Evolutionary conservation across 2,113 vertebrate genomes (phyloP), one percentile per base, ranked within the genome.

Genomic region (Corynorhinus townsendii): DNA sequence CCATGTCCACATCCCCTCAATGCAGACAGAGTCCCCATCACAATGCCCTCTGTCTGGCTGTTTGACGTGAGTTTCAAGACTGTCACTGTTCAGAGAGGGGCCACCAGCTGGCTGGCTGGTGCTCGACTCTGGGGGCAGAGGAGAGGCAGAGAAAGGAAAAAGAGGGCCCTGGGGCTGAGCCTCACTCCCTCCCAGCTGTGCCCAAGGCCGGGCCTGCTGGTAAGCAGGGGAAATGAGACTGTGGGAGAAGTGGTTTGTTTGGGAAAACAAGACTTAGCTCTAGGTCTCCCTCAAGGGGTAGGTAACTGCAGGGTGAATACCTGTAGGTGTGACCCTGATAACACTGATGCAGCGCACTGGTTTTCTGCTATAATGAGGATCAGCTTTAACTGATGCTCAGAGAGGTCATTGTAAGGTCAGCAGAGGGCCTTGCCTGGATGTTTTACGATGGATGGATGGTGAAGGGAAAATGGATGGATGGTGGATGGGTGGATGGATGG

Each of bases 271-370:
- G 71, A 28, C 30, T 35, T 9, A 3, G 33, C 52, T 20, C 47
- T 14, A 6, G 45, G 16, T 54, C 52, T 2, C 30, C 2, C 16
- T 56, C 52, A 15, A 3, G n/a, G 16, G 14, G 17, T 38, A 33
- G 3, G 17, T 22, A 30, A n/a, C 16, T 4, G 15, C 0, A 22
- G 77, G 56, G 68, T 10, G 4, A 47, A 17, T 19, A 2, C 10
- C 62, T 15, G 6, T 5, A 66, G 73, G 59, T 1, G 9, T 40
- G 54, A 43, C 33, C 5, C 4, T 0, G 14, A 9, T 10, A 20
- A 28, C 30, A 4, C 0, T 1, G 28, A 15, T 20, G 33, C 24
- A 12, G 45, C 28, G 0, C 10, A 0, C 22, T 11, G 0, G 16
- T 26, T 33, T 85, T 5, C 12, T 2, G 28, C 52, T 88, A 28